A percentile compares a stretch with the other conserved stretches of the same genome.
Evolutionary conservation across 2,888 invertebrate genomes (phyloP).

Genomic region (Tetragonisca angustula): DNA sequence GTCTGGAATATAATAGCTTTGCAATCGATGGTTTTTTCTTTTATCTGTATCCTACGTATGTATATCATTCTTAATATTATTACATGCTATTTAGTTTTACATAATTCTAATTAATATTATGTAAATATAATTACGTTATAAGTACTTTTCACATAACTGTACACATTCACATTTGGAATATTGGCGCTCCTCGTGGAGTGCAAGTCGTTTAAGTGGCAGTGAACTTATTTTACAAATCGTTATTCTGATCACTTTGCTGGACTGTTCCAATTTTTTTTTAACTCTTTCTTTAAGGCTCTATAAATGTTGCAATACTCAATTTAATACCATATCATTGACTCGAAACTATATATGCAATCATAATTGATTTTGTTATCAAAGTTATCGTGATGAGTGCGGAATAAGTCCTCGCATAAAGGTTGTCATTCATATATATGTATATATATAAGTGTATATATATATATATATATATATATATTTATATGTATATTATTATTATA

Average conservation of each 20-base stretch:
- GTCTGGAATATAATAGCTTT: conserved; percentile 76
- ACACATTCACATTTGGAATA: conserved; percentile 79
- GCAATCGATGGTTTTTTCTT: conserved; percentile 72
- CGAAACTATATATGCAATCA: conserved; percentile 75
- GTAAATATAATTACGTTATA: conserved; percentile 78
- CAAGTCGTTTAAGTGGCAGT: conserved; percentile 81
- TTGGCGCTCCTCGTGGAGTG: conserved; percentile 72
- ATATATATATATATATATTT: conserved; percentile 51
- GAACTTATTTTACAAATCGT: conserved; percentile 78
- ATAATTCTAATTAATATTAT: conserved; percentile 77
- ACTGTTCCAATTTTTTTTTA: conserved; percentile 73
- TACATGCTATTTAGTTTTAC: conserved; percentile 78
- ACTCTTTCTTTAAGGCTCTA: conserved; percentile 71
- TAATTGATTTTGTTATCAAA: conserved; percentile 66
- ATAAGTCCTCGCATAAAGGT: conserved; percentile 63
- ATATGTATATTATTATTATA: conserved; percentile 55
- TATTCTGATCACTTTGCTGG: conserved; percentile 78
- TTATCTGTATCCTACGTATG: conserved; percentile 75
- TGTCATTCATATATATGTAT: conserved; percentile 42
- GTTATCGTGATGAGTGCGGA: conserved; percentile 55
- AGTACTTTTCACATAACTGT: conserved; percentile 78
- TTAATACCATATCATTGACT: conserved; percentile 73
- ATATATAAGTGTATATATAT: conserved; percentile 40
- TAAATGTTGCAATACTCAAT: conserved; percentile 61
- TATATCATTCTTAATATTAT: conserved; percentile 77